These are phyloP conservation scores for Rousettus madagascariensis DNA, from an alignment of 2,797 vertebrate species.

Conservation along the genomic window DNA sequence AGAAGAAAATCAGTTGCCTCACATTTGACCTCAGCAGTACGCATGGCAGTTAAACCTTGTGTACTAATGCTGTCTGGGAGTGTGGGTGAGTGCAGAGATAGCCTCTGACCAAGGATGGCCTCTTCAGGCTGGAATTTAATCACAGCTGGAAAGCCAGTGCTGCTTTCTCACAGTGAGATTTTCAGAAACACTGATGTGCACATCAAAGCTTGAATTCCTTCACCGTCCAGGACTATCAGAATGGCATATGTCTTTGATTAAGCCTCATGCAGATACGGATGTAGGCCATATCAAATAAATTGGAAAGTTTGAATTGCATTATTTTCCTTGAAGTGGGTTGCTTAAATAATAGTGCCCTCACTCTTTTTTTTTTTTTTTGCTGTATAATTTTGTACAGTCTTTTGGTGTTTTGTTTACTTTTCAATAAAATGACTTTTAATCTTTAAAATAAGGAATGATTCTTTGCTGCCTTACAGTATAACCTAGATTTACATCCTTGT, in stretches of 20 bases:
- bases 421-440: not conserved
- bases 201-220: not conserved
- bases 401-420: not conserved
- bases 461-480: not conserved
- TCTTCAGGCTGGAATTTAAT: not conserved
- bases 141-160: not conserved
- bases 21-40: not conserved
- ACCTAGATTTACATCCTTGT: not conserved
- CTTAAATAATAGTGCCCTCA: not conserved
- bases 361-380: not conserved
- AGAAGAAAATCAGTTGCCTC: not conserved
- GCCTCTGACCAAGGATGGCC: not conserved
- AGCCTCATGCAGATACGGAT: not conserved
- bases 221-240: not conserved
- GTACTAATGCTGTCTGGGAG: not conserved
- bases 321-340: not conserved
- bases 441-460: not conserved
- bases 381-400: not conserved
- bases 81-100: not conserved
- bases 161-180: not conserved
- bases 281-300: not conserved
- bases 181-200: not conserved
- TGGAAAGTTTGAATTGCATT: constrained; percentile 20
- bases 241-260: constrained; percentile 39
- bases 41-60: not conserved